Evolutionary conservation across 2,797 vertebrate genomes (phyloP), one percentile per base, ranked within the genome.

Genomic region (Arnoldichthys spilopterus): DNA sequence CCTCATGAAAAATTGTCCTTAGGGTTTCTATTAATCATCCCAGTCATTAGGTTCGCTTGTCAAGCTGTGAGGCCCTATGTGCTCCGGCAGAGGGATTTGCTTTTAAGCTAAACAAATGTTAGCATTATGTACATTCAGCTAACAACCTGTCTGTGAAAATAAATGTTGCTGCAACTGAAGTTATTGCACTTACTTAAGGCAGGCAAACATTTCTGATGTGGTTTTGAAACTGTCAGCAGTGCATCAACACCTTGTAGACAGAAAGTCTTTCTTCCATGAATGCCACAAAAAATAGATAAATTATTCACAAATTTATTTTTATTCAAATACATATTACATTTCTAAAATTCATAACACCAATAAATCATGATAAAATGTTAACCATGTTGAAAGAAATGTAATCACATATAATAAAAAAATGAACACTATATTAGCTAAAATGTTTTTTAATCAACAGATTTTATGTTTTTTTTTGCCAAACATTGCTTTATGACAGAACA

Each of bases 1-100:
- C 90, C 91, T 91, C 90, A 90, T 94, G 93, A 95, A 95, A 95
- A 95, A 94, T 89, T 91, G 91, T 93, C 92, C 92, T 93, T 91
- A 91, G 92, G 92, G 90, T 89, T 90, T 89, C 94, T 93, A 95
- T 95, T 94, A 94, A 95, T 95, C 93, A 94, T 88, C 88, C 87
- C 87, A 91, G 92, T 94, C 93, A 93, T 94, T 94, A 92, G 94
- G 93, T 95, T 94, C 92, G 92, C 92, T 94, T 94, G 95, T 92
- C 91, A 87, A 90, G 90, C 83, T 92, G 90, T 89, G 92, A 90
- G 89, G 91, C 88, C 91, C 91, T 86, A 91, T 92, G 90, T 92
- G 90, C 93, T 94, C 94, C 93, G 94, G 93, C 92, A 82, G 79
- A 83, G 89, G 88, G 90, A 90, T 92, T 90, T 91, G 82, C 86